Conservation (phyloP, 2,888 invertebrate genomes). For the Tachina lurida region DNA sequence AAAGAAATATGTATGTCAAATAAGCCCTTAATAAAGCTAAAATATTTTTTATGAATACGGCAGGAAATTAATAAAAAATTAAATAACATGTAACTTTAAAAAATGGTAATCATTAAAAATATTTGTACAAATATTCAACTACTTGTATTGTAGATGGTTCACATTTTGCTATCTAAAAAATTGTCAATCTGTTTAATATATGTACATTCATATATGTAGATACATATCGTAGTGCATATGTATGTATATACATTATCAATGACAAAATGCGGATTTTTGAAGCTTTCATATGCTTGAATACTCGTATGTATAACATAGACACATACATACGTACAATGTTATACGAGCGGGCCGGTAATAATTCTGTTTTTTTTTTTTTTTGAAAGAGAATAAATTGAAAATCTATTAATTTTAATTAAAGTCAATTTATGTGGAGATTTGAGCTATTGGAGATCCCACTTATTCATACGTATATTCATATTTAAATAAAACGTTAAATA, state of each 20-base stretch:
- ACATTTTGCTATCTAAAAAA: slow-evolving; percentile 42
- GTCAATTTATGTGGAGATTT: slow-evolving; percentile 54
- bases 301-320: no score
- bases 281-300: background rate
- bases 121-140: slow-evolving; percentile 29
- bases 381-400: slow-evolving; percentile 41
- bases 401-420: slow-evolving; percentile 60
- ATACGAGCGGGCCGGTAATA: slow-evolving; percentile 1
- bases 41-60: no score
- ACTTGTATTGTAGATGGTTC: slow-evolving; percentile 2
- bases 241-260: slow-evolving; percentile 9
- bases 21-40: no score
- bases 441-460: background rate
- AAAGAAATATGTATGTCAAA: no score
- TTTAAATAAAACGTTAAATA: no score
- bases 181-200: no score
- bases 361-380: background rate
- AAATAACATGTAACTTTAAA: slow-evolving; percentile 14
- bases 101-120: slow-evolving; percentile 14
- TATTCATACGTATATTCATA: background rate
- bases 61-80: background rate
- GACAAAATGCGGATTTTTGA: background rate
- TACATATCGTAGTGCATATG: no score
- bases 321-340: background rate
- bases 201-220: no score